These are phyloP conservation scores for Drosophila repleta DNA, from an alignment of 1,140 invertebrate genomes.

Conservation along the genomic window DNA sequence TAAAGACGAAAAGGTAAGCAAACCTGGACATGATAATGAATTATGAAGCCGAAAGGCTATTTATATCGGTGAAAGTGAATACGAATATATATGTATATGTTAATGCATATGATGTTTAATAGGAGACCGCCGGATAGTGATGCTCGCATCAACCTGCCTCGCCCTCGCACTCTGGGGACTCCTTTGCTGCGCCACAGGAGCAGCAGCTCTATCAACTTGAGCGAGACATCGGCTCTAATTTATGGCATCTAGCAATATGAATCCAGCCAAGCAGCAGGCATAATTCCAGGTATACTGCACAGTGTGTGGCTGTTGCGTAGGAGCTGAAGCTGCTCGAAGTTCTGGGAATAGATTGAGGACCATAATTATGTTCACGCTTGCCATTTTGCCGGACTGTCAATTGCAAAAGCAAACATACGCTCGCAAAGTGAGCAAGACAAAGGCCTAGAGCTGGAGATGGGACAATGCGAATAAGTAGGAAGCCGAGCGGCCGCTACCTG, in stretches of 20 bases:
- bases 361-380: slow-evolving; percentile 78
- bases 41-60: slow-evolving; percentile 1
- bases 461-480: slow-evolving; percentile 41
- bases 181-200: slow-evolving; percentile 26
- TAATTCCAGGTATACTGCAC: slow-evolving; percentile 49
- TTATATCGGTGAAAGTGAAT: background rate
- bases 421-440: slow-evolving; percentile 58
- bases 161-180: slow-evolving; percentile 6
- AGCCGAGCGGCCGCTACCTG: slow-evolving; percentile 40
- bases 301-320: slow-evolving; percentile 33
- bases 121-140: background rate
- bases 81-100: background rate
- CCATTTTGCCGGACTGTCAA: slow-evolving; percentile 43
- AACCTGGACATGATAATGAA: slow-evolving; percentile 1
- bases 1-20: slow-evolving; percentile 26
- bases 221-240: slow-evolving; percentile 48
- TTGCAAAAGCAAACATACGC: slow-evolving; percentile 62
- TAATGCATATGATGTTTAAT: background rate
- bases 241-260: slow-evolving; percentile 64
- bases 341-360: slow-evolving; percentile 70
- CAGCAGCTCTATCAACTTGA: slow-evolving; percentile 62
- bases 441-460: slow-evolving; percentile 28
- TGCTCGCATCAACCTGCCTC: background rate
- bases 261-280: slow-evolving; percentile 41
- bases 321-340: slow-evolving; percentile 36